Evolutionary conservation across 2,888 invertebrate genomes (phyloP).

Genomic region (Linnaemya tessellans): DNA sequence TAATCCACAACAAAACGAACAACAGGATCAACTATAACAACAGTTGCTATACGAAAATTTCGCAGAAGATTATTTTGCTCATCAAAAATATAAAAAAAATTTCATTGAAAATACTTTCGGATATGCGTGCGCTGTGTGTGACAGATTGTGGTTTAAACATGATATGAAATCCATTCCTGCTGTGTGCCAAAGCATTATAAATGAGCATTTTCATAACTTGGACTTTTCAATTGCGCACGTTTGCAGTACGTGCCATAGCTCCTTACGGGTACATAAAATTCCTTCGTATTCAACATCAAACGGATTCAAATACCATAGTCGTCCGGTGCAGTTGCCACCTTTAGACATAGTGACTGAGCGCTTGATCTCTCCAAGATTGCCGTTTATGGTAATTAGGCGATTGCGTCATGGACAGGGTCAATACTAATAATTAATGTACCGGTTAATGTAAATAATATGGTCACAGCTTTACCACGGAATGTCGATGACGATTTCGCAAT

Average conservation of each 20-base stretch:
- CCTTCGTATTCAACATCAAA: conserved; percentile 6
- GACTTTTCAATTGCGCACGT: conserved; percentile 7
- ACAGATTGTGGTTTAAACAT: conserved; percentile 13
- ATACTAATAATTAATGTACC: too few relatives aligned
- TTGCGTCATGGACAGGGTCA: too few relatives aligned
- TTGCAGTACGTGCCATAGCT: conserved; percentile 22
- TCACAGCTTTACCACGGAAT: too few relatives aligned
- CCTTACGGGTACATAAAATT: conserved; percentile 28
- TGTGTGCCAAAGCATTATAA: conserved; percentile 22
- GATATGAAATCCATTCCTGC: conserved; percentile 23
- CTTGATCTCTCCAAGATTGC: conserved; percentile 3
- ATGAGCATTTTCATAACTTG: conserved; percentile 21
- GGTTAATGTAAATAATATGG: too few relatives aligned
- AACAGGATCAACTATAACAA: conserved; percentile 3
- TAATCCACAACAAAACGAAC: background rate
- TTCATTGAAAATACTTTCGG: background rate
- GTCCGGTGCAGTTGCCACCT: background rate
- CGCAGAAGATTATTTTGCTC: conserved; percentile 2
- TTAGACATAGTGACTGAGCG: conserved; percentile 4
- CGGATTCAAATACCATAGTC: too few relatives aligned
- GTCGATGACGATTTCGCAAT: too few relatives aligned
- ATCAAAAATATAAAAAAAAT: background rate
- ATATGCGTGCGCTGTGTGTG: background rate
- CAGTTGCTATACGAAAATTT: background rate
- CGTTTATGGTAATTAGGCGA: too few relatives aligned